Evolutionary conservation across 2,888 invertebrate species (phyloP).

Genomic region (Dendrolimus houi): DNA sequence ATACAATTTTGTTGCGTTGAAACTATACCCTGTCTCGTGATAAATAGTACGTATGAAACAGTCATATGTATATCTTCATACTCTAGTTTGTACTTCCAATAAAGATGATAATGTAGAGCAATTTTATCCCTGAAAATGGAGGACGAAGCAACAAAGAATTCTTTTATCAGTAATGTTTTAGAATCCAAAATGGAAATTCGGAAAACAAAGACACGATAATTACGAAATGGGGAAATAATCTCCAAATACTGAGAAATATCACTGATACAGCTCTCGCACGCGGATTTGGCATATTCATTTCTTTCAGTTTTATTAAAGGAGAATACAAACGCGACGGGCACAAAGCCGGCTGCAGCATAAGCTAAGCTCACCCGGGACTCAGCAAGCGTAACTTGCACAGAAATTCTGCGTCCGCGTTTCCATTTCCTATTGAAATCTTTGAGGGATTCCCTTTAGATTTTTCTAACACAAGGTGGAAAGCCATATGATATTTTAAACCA

Average conservation of each 20-base stretch:
- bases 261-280: constrained; percentile 12
- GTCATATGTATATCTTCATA: too few species aligned
- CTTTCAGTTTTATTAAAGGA: constrained; percentile 41
- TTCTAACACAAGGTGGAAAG: constrained; percentile 19
- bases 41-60: too few species aligned
- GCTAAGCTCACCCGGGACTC: constrained; percentile 45
- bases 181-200: not conserved
- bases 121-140: too few species aligned
- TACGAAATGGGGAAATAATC: not conserved
- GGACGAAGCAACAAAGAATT: too few species aligned
- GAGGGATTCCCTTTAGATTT: constrained; percentile 49
- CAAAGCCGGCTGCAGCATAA: constrained; percentile 40
- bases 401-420: constrained; percentile 58
- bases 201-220: not conserved
- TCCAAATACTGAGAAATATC: not conserved
- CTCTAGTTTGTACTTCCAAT: too few species aligned
- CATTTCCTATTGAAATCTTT: constrained; percentile 49
- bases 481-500: not conserved
- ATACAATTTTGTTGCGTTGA: too few species aligned
- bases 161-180: too few species aligned
- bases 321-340: constrained; percentile 42
- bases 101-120: too few species aligned
- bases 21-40: too few species aligned
- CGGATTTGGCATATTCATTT: constrained; percentile 32
- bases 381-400: constrained; percentile 49